Evolutionary conservation across 2,797 vertebrate genomes (phyloP).

Genomic region (Eulemur coronatus): DNA sequence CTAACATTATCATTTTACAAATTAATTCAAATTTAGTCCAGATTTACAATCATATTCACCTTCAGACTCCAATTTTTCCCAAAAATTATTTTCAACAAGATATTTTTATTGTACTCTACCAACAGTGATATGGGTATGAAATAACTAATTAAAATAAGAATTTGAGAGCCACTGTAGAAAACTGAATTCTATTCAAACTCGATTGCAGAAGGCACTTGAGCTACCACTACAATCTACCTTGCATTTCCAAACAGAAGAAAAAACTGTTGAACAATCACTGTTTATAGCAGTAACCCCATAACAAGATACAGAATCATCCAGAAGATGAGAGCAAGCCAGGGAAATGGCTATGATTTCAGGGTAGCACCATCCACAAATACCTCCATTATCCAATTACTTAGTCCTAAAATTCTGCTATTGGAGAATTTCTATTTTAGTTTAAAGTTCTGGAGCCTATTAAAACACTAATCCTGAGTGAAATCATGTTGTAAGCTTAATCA

Average conservation of each 20-base stretch:
- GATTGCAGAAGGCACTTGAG: neutral
- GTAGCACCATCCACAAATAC: neutral
- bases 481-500: neutral
- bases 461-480: conserved; percentile 6
- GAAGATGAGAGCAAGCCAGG: neutral
- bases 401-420: neutral
- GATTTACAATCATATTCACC: conserved; percentile 61
- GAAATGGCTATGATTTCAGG: neutral
- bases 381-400: neutral
- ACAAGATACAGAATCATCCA: neutral
- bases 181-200: neutral
- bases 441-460: neutral
- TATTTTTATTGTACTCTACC: conserved; percentile 48
- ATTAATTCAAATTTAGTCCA: conserved; percentile 60
- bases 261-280: neutral
- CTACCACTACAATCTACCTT: neutral
- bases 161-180: conserved; percentile 15
- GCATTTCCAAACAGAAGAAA: neutral
- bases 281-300: neutral
- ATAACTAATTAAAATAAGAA: conserved; percentile 27
- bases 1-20: conserved; percentile 62
- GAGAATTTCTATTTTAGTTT: neutral
- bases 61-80: conserved; percentile 51
- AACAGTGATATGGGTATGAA: conserved; percentile 13
- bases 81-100: conserved; percentile 51